These are phyloP conservation scores for Cotesia vestalis DNA, from an alignment of 1,140 invertebrate genomes.

Conservation along the genomic window DNA sequence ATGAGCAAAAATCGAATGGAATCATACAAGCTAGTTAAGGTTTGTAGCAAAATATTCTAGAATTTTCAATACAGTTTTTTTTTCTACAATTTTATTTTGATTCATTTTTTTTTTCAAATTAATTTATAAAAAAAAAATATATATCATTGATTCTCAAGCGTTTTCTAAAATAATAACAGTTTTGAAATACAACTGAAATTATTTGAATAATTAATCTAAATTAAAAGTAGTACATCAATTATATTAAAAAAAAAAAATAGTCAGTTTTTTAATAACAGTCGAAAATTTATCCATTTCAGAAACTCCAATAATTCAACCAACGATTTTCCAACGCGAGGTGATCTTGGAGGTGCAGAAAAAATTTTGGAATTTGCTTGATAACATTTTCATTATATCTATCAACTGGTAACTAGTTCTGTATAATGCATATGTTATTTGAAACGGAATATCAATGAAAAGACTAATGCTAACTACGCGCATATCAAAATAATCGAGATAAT, in stretches of 20 bases:
- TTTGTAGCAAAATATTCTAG: constrained; percentile 27
- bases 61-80: not conserved
- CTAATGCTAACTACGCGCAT: constrained; percentile 8
- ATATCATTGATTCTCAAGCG: too few relatives aligned
- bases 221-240: too few relatives aligned
- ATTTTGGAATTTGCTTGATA: constrained; percentile 26
- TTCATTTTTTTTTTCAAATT: too few relatives aligned
- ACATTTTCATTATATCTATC: not conserved
- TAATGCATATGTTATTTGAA: constrained; percentile 4
- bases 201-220: too few relatives aligned
- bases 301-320: constrained; percentile 37
- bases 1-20: constrained; percentile 47
- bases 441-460: constrained; percentile 17
- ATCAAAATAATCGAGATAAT: constrained; percentile 10
- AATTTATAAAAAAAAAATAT: too few relatives aligned
- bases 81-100: too few relatives aligned
- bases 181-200: too few relatives aligned
- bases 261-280: constrained; percentile 29
- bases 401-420: not conserved
- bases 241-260: constrained; percentile 28
- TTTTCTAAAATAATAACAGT: too few relatives aligned
- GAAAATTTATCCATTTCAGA: constrained; percentile 41
- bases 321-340: constrained; percentile 41
- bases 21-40: constrained; percentile 47
- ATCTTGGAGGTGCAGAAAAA: constrained; percentile 36